Base-by-base conservation (phyloP, 2,888 invertebrate species). In the Hemistola chrysoprasaria region DNA sequence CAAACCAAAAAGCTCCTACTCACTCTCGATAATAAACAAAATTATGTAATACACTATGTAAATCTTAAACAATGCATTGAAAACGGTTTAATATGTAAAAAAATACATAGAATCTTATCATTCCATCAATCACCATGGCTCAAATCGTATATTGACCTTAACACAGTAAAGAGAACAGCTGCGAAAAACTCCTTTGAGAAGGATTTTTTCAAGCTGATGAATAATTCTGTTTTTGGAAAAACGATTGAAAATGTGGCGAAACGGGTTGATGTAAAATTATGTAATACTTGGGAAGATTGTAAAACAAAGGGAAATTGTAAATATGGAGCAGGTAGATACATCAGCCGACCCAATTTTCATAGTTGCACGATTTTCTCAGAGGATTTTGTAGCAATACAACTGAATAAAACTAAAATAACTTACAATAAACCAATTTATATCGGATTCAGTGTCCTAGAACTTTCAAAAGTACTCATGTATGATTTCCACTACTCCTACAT, bases 21-120 rank as follows among this genome's bases (percentile, higher is more conserved):
- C 5, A 59, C 53, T 44, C 34, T 62, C 8, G 32, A 53, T 16
- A 22, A 56, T 31, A 59, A 56, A 40, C 28, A 9, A 1, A 50
- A 52, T 6, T 54, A 57, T 29, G 25, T 40, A 8, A 58, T 61
- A 11, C 57, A 63, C 35, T 62, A 61, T 26, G 44, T 29, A 35
- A 56, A 63, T 41, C 32, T 63, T 3, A 50, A 45, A 46, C 57
- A 63, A 41, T 58, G 56, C 43, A 2, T 56, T 6, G 21, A 53
- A 28, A 22, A 50, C 8, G 55, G 61, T 8, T 1, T 40, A 0
- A 24, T 40, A 34, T 11, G 40, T 8, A 43, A n/a, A 7, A 49
- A 43, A 39, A 37, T 51, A 9, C 47, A 51, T 33, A 35, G 51
- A 8, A 40, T 54, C 4, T 10, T 51, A 8, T 34, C 35, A 11